Evolutionary conservation across 2,113 vertebrate species (phyloP).

Genomic region (Nothocercus nigrocapillus): DNA sequence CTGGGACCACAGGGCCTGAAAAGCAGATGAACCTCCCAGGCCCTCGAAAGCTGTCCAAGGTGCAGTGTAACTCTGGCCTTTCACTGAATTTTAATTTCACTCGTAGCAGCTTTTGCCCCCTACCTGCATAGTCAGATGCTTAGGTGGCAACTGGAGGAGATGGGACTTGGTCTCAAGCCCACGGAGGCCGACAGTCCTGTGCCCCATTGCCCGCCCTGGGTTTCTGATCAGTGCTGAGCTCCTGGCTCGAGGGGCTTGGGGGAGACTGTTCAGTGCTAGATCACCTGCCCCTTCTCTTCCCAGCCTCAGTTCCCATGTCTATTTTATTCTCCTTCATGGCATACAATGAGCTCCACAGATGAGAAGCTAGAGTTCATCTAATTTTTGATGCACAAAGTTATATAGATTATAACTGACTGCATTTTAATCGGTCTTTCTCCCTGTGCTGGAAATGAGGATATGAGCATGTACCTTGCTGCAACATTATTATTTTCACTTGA

Average conservation of each 20-base stretch:
- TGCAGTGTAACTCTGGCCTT: rapidly evolving
- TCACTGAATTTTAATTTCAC: constrained; percentile 11
- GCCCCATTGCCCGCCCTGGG: not conserved
- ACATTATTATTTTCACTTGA: not conserved
- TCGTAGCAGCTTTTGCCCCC: constrained; percentile 39
- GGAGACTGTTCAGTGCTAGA: rapidly evolving
- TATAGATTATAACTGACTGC: rapidly evolving
- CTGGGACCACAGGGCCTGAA: constrained; percentile 46
- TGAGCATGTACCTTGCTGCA: not conserved
- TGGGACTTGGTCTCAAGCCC: not conserved
- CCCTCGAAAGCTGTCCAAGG: not conserved
- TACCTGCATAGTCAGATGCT: rapidly evolving
- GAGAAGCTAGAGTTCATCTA: not conserved
- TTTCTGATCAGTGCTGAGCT: not conserved
- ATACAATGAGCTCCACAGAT: rapidly evolving
- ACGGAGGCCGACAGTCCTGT: not conserved
- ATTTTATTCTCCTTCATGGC: rapidly evolving
- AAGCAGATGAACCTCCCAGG: constrained; percentile 67
- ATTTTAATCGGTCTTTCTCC: not conserved
- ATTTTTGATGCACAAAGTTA: not conserved
- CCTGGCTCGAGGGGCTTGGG: not conserved
- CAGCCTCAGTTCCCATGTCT: not conserved
- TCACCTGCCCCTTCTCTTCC: not conserved
- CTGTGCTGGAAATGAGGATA: not conserved
- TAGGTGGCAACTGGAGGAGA: not conserved